These are phyloP conservation scores for Macropus fuliginosus DNA, from an alignment of 2,797 vertebrate species.

Conservation along the genomic window DNA sequence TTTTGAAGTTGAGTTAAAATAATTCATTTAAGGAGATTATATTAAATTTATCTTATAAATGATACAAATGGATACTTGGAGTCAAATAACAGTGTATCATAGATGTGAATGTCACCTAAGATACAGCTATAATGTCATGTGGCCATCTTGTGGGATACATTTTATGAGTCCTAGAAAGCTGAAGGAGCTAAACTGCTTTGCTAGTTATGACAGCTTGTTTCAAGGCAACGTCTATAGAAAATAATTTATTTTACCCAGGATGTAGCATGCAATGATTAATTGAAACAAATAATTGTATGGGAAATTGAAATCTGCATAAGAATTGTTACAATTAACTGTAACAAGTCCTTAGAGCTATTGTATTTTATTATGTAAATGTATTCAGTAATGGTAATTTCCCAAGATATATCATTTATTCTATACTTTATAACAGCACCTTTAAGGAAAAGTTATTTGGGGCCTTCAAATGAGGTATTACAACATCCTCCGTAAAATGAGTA, in stretches of 20 bases:
- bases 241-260: constrained; percentile 47
- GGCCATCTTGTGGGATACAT: background rate
- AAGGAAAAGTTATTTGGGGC: constrained; percentile 59
- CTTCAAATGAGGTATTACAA: constrained; percentile 26
- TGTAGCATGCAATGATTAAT: constrained; percentile 35
- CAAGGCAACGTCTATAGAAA: constrained; percentile 39
- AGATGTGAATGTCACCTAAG: constrained; percentile 42
- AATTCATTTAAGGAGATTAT: background rate
- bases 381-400: constrained; percentile 67
- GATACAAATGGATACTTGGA: constrained; percentile 6
- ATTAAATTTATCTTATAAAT: background rate
- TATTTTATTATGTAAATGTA: constrained; percentile 64
- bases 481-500: constrained; percentile 23
- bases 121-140: constrained; percentile 1
- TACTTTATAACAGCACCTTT: constrained; percentile 54
- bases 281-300: constrained; percentile 45
- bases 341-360: constrained; percentile 62
- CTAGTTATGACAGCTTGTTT: constrained; percentile 20
- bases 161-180: constrained; percentile 32
- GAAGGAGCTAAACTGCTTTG: constrained; percentile 45
- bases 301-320: constrained; percentile 39
- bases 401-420: constrained; percentile 67
- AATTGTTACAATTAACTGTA: constrained; percentile 68
- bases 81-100: constrained; percentile 49
- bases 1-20: background rate